These are phyloP conservation scores for Rhagium mordax DNA, from an alignment of 2,888 invertebrate genomes.

Conservation along the genomic window DNA sequence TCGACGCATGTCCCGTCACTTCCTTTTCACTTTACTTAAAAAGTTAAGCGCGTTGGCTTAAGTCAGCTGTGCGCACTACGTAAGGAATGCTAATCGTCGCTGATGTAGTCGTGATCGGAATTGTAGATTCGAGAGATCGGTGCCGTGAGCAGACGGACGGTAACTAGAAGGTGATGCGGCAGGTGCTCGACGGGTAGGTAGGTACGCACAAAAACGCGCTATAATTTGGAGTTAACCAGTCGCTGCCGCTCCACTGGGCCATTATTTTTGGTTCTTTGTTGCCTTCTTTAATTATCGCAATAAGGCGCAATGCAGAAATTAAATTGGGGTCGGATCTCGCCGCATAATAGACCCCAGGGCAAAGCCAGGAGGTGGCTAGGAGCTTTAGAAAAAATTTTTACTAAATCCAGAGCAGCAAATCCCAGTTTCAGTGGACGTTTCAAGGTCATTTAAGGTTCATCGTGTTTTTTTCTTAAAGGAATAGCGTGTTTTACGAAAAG, in stretches of 20 bases:
- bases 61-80: slow-evolving; percentile 33
- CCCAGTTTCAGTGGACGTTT: too few species aligned
- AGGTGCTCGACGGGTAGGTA: slow-evolving; percentile 14
- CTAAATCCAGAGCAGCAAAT: too few species aligned
- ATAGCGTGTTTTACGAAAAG: too few species aligned
- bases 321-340: too few species aligned
- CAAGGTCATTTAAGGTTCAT: too few species aligned
- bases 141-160: slow-evolving; percentile 17
- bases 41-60: neutral
- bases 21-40: slow-evolving; percentile 12
- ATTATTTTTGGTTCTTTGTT: slow-evolving; percentile 7
- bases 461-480: too few species aligned
- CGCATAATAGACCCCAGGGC: too few species aligned
- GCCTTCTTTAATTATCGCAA: neutral
- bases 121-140: slow-evolving; percentile 17
- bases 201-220: slow-evolving; percentile 14
- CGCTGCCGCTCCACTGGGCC: neutral
- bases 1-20: slow-evolving; percentile 4
- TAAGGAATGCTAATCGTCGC: slow-evolving; percentile 35
- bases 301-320: neutral
- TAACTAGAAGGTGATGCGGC: slow-evolving; percentile 28
- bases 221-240: slow-evolving; percentile 11
- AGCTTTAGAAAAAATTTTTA: too few species aligned
- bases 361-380: too few species aligned
- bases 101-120: slow-evolving; percentile 35